These are phyloP conservation scores for Sebastes nivosus DNA, from an alignment of 2,797 vertebrate genomes.

Conservation along the genomic window DNA sequence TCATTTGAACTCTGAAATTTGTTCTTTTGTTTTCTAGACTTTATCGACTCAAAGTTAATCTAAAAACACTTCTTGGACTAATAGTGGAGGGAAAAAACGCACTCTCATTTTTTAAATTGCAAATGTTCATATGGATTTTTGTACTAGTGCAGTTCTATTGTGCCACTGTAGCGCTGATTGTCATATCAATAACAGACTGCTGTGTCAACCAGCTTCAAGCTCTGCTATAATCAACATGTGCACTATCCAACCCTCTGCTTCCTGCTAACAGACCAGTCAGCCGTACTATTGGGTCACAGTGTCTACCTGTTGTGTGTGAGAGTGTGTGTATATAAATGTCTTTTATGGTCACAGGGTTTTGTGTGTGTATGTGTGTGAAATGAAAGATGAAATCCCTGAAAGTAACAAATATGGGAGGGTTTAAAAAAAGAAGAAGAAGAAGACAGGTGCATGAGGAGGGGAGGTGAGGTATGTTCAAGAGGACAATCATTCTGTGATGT, in stretches of 20 bases:
- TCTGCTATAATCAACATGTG: slow-evolving; percentile 58
- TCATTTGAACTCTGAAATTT: not conserved
- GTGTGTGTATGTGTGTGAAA: slow-evolving; percentile 43
- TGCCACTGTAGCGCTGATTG: slow-evolving; percentile 34
- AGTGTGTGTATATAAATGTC: slow-evolving; percentile 29
- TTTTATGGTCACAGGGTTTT: slow-evolving; percentile 69
- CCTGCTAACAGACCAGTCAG: slow-evolving; percentile 61
- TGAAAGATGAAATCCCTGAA: not conserved
- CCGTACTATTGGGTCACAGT: slow-evolving; percentile 48
- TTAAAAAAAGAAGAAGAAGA: not conserved
- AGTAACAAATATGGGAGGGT: not conserved
- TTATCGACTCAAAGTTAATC: not conserved
- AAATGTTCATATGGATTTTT: slow-evolving; percentile 7
- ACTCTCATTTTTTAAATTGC: slow-evolving; percentile 9
- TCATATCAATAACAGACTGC: slow-evolving; percentile 51
- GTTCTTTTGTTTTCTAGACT: not conserved
- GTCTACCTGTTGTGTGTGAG: slow-evolving; percentile 48
- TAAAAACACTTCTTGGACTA: not conserved
- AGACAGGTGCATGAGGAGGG: not conserved
- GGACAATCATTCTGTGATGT: slow-evolving; percentile 50
- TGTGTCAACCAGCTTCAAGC: slow-evolving; percentile 54
- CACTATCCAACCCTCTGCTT: slow-evolving; percentile 56
- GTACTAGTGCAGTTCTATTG: not conserved
- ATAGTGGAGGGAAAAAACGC: not conserved
- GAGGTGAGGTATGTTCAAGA: slow-evolving; percentile 30